These are phyloP conservation scores for Siniperca obscura DNA, from an alignment of 2,797 vertebrate genomes.

Conservation along the genomic window DNA sequence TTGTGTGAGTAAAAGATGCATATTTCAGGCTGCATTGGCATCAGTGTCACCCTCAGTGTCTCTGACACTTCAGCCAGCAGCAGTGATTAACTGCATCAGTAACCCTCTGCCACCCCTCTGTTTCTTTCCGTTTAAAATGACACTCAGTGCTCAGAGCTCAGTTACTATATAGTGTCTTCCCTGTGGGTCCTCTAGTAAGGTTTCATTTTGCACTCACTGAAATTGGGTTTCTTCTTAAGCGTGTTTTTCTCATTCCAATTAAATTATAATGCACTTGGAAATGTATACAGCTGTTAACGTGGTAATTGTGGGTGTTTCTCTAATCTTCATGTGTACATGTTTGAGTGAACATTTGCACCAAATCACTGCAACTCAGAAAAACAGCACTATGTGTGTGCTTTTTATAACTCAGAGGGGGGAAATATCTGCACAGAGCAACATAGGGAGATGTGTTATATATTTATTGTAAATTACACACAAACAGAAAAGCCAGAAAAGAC, in stretches of 20 bases:
- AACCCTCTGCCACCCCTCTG: neutral
- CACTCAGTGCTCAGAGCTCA: neutral
- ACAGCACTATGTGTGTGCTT: neutral
- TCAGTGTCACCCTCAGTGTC: neutral
- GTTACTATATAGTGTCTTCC: neutral
- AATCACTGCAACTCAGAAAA: neutral
- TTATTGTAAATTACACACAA: no score
- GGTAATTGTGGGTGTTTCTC: neutral
- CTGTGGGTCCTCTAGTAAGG: neutral
- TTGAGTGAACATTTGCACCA: neutral
- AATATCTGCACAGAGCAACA: neutral
- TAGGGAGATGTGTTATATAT: no score
- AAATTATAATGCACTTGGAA: neutral
- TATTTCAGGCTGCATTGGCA: conserved; percentile 1
- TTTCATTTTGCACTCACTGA: neutral
- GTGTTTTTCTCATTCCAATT: neutral
- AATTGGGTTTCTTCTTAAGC: neutral
- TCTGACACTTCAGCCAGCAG: conserved; percentile 4
- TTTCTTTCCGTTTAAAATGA: neutral
- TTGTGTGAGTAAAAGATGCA: neutral
- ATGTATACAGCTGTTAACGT: neutral
- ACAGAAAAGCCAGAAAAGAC: no score
- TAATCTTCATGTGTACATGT: neutral
- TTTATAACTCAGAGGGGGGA: neutral
- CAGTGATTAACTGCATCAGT: conserved; percentile 17